These are phyloP conservation scores for Athene noctua DNA, from an alignment of 2,113 vertebrate species.

Conservation along the genomic window DNA sequence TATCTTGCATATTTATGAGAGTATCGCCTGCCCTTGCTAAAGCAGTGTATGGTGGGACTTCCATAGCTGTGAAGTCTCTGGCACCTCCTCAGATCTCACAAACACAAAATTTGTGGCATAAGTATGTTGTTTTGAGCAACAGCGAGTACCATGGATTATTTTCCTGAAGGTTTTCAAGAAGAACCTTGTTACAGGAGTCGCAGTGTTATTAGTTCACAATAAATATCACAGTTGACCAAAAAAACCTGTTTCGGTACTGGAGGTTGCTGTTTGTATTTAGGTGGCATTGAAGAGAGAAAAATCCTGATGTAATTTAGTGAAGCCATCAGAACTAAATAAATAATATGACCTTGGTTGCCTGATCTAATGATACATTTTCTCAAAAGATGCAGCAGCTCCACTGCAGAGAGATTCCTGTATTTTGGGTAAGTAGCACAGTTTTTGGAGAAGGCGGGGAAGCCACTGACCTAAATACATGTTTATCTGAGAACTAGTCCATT, in stretches of 20 bases:
- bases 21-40: neutral
- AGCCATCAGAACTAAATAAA: neutral
- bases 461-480: neutral
- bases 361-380: neutral
- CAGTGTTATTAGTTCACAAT: neutral
- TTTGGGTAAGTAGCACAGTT: neutral
- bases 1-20: neutral
- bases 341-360: neutral
- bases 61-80: neutral
- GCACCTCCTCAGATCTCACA: neutral
- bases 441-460: neutral
- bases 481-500: neutral
- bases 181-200: neutral
- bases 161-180: neutral
- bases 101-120: neutral
- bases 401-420: neutral
- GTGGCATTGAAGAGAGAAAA: neutral
- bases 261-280: neutral
- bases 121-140: neutral
- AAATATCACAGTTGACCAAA: neutral
- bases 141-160: fast-evolving
- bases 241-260: neutral
- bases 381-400: neutral
- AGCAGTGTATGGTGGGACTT: neutral
- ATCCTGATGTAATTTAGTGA: neutral